Base-by-base conservation (phyloP, 2,888 invertebrate species). In the Enoplolaimus lenunculus region DNA sequence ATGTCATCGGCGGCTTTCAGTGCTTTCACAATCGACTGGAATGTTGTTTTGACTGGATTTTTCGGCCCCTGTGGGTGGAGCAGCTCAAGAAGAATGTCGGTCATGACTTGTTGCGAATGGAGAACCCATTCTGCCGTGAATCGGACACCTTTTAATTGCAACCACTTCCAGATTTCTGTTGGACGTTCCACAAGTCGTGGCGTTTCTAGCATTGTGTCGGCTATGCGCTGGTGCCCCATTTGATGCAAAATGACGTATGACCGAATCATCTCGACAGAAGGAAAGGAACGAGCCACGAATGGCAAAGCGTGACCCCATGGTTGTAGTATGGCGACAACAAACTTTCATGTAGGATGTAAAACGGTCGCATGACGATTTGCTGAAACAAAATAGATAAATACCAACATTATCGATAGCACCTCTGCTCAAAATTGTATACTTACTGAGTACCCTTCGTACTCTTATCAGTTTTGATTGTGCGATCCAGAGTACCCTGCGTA, bases 81-180 rank as follows among this genome's bases (percentile, higher is more conserved):
- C 7, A 45, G 45, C 45, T 21, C 45, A 21, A 45, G 45, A 45
- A 45, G 45, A 45, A 45, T 45, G 45, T 45, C 45, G 45, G 21
- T 13, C 45, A 45, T 45, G 45, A 45, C 45, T 21, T 45, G 45
- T 45, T 45, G 45, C 45, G 45, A 45, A 45, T 45, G 45, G 45
- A 45, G 45, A 45, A 45, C 45, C 45, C 45, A 45, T 45, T 45
- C 45, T 45, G 45, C 45, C 45, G 45, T 45, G 45, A 45, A 45
- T 21, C 45, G 45, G 21, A 45, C 21, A 7, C 45, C 45, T 45
- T 45, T 45, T 45, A 45, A 13, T 45, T 45, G 45, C 45, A 45
- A 21, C 45, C 45, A 45, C 21, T 13, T 45, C 45, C 45, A 45
- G 21, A 45, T 45, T 45, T 45, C 45, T 21, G 45, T 45, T 45